These are phyloP conservation scores for Pachyuromys duprasi DNA, from an alignment of 2,797 vertebrate species.

Conservation along the genomic window DNA sequence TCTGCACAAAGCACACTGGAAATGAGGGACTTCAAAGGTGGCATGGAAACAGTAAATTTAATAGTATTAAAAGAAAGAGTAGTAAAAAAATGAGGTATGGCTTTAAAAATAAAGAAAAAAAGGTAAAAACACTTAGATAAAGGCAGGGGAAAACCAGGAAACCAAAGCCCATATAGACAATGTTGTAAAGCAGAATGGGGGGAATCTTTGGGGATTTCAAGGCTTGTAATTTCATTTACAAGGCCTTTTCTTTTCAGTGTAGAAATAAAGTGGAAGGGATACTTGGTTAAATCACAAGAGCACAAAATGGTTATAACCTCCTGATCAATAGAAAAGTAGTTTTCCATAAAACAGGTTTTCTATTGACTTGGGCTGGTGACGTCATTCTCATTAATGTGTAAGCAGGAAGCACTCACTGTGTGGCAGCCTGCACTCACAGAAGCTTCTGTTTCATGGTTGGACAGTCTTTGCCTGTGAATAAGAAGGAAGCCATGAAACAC, in stretches of 20 bases:
- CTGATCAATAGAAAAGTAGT: constrained; percentile 70
- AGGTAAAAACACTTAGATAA: neutral
- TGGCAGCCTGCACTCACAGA: neutral
- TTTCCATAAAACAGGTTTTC: constrained; percentile 66
- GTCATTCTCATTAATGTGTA: constrained; percentile 58
- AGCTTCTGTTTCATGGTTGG: neutral
- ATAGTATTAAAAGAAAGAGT: neutral
- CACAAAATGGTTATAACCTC: constrained; percentile 35
- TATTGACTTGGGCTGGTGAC: constrained; percentile 50
- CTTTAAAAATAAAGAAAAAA: neutral
- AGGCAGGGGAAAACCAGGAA: neutral
- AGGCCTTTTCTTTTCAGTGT: neutral
- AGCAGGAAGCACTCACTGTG: neutral
- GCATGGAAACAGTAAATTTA: neutral
- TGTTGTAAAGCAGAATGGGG: neutral
- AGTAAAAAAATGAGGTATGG: neutral
- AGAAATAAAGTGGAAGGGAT: constrained; percentile 10
- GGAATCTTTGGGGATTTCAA: neutral
- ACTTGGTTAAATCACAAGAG: constrained; percentile 54
- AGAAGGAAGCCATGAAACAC: neutral
- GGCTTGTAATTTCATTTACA: neutral
- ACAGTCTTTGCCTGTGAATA: neutral
- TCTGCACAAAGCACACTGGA: neutral
- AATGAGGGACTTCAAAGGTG: neutral
- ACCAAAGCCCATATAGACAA: neutral